Percentiles rank a stretch among this genome's conserved stretches.
Conservation (phyloP, 2,113 vertebrate species). For the Greenwoodochromis staneri region DNA sequence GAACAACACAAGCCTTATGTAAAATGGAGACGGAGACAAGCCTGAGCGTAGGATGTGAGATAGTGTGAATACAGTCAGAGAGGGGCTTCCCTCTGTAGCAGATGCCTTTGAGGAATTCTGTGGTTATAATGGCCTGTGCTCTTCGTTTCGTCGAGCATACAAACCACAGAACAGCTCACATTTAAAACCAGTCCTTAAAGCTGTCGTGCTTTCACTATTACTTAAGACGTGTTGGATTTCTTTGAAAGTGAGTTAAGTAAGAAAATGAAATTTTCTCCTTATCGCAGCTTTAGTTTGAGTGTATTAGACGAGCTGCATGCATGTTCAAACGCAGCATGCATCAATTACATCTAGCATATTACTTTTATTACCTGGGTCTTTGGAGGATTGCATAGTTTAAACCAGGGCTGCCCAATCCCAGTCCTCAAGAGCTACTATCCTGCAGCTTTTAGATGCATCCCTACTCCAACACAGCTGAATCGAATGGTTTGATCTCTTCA, state of each 20-base stretch:
- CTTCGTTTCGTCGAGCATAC: neutral
- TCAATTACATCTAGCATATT: neutral
- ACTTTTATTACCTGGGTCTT: neutral
- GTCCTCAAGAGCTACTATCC: too few species aligned
- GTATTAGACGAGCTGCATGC: neutral
- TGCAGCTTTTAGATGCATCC: too few species aligned
- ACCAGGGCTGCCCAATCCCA: neutral
- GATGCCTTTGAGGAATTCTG: slow-evolving; percentile 14
- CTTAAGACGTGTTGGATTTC: neutral
- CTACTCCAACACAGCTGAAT: too few species aligned
- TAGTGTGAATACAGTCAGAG: neutral
- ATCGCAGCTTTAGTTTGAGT: neutral
- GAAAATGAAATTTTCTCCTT: neutral
- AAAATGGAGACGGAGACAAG: neutral
- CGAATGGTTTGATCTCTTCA: too few species aligned
- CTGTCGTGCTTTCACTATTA: slow-evolving; percentile 6
- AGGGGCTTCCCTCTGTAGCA: slow-evolving; percentile 19
- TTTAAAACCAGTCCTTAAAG: slow-evolving; percentile 4
- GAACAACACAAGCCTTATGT: slow-evolving; percentile 20
- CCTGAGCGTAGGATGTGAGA: slow-evolving; percentile 4
- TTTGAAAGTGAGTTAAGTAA: neutral
- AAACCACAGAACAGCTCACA: neutral
- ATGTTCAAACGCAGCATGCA: neutral
- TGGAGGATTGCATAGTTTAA: neutral
- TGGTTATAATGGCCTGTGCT: neutral